Conservation (phyloP, 2,888 invertebrate species). For the Homarus gammarus region DNA sequence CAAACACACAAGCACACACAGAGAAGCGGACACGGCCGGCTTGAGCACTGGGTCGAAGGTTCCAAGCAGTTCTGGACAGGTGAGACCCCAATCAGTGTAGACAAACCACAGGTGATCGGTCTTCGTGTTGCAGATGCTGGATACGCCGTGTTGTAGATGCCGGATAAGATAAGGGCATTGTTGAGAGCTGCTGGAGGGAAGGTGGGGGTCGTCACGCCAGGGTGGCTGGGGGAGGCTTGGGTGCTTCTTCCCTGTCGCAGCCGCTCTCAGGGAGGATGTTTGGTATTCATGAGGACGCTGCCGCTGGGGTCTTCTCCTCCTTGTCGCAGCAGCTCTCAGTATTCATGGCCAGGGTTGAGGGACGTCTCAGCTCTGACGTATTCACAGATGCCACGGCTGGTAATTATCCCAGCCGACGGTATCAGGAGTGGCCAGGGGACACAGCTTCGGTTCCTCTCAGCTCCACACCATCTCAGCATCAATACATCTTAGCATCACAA, state of each 20-base stretch:
- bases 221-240: neutral
- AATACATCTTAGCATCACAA: too few relatives aligned
- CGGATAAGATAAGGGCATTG: conserved; percentile 47
- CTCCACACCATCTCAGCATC: too few relatives aligned
- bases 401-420: too few relatives aligned
- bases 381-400: neutral
- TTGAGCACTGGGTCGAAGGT: neutral
- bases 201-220: conserved; percentile 45
- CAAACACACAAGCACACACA: neutral
- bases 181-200: conserved; percentile 36
- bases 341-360: neutral
- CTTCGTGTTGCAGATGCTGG: conserved; percentile 23
- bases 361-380: neutral
- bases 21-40: neutral
- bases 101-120: conserved; percentile 45
- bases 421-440: too few relatives aligned
- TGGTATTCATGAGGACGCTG: neutral
- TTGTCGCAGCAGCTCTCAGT: neutral
- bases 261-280: neutral
- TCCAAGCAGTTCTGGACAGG: neutral
- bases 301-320: neutral
- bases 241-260: neutral
- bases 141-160: conserved; percentile 15
- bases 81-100: conserved; percentile 35
- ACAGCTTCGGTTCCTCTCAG: too few relatives aligned